Evolutionary conservation across 2,113 vertebrate genomes (phyloP), one percentile per base, ranked within the genome.

Genomic region (Anguilla japonica): DNA sequence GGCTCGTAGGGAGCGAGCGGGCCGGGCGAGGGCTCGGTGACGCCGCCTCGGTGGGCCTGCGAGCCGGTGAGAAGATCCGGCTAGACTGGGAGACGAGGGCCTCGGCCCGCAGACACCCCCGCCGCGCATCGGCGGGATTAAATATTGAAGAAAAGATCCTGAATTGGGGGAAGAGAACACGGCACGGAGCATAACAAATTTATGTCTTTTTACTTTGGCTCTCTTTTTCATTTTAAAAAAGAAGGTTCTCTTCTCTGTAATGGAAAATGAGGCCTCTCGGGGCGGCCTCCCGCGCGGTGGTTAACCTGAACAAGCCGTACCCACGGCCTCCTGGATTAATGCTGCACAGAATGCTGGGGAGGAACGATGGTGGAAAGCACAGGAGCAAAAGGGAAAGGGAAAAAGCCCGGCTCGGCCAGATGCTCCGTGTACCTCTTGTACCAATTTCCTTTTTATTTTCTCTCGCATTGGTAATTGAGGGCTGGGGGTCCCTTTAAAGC

Each of bases 171-270:
- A 87, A 88, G 85, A 83, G 87, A 89, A 90, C 87, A 87, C 81
- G 88, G 89, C 88, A 89, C 87, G 83, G 34, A 84, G 84, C 88
- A 90, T 89, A 91, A 90, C 90, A 89, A 88, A 87, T 92, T 88
- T 85, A 89, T 82, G 87, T 87, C 84, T 90, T 83, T 83, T 63
- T 86, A 79, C 87, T 46, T 85, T 89, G 78, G 79, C 80, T 41
- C 18, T 43, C 41, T 88, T 53, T 90, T 91, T 67, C 87, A 9
- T 13, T 88, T 84, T 87, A 79, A 89, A 88, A 90, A 84, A 85
- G 85, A 90, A 88, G 88, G 84, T 87, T 89, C 81, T 89, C 87
- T 87, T 91, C 89, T 91, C 80, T 89, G 84, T 90, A 91, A 90
- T 88, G 86, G 90, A 91, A 90, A 87, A 88, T 90, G 87, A 88